These are phyloP conservation scores for Pipistrellus pipistrellus DNA, from an alignment of 2,797 vertebrate species.

Conservation along the genomic window DNA sequence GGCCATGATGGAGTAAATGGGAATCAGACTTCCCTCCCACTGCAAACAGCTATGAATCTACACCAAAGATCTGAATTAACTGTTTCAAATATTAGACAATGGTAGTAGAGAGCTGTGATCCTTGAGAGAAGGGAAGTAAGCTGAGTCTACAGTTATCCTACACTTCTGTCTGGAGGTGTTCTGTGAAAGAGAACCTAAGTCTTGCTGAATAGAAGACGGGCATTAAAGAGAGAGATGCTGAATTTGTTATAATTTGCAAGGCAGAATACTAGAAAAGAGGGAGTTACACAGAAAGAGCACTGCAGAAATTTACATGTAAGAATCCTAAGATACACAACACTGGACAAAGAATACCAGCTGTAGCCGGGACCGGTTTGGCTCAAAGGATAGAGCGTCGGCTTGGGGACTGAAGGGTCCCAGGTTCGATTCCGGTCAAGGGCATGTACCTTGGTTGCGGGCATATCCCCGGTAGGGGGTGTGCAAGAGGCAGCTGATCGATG, in stretches of 20 bases:
- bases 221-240: background rate
- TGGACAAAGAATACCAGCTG: background rate
- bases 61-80: background rate
- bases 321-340: background rate
- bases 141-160: background rate
- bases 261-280: background rate
- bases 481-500: no score
- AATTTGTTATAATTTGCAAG: background rate
- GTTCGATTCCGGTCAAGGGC: no score
- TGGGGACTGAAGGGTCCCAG: no score
- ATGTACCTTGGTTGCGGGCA: no score
- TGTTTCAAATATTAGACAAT: background rate
- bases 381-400: no score
- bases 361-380: no score
- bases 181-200: background rate
- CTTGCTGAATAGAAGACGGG: background rate
- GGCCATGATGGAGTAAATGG: background rate
- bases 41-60: background rate
- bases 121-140: background rate
- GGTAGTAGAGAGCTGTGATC: background rate
- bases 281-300: background rate
- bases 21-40: background rate
- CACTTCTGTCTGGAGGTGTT: background rate
- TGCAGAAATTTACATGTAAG: background rate
- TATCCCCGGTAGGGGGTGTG: no score